Conservation (phyloP, 2,113 vertebrate species). For the Rana temporaria region DNA sequence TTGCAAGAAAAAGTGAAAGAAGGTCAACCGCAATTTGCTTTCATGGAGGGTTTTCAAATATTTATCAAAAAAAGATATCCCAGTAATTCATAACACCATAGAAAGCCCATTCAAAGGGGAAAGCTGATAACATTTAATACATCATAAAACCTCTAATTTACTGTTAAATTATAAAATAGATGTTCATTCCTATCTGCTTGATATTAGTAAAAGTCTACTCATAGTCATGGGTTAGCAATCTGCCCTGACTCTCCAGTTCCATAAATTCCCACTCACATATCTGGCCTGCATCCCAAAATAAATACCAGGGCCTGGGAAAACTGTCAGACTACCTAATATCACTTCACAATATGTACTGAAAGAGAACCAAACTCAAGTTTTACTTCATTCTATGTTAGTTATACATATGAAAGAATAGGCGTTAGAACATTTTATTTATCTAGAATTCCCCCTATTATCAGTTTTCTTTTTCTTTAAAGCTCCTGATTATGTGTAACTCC, state of each 20-base stretch:
- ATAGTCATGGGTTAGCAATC: neutral
- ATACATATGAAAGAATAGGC: too few relatives aligned
- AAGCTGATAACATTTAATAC: neutral
- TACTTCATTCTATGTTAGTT: too few relatives aligned
- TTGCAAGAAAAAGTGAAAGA: neutral
- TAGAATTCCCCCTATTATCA: too few relatives aligned
- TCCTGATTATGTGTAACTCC: too few relatives aligned
- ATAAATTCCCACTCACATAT: neutral
- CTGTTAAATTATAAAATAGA: neutral
- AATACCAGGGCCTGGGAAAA: constrained; percentile 26
- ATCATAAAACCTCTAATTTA: neutral
- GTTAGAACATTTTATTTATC: too few relatives aligned
- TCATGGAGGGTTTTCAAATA: neutral
- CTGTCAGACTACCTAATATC: constrained; percentile 4
- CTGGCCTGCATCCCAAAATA: constrained; percentile 11
- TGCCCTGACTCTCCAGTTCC: neutral
- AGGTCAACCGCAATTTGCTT: neutral
- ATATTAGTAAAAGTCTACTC: neutral
- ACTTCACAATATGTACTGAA: neutral
- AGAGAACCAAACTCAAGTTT: too few relatives aligned
- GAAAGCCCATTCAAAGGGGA: neutral
- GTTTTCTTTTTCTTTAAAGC: too few relatives aligned
- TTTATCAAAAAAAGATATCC: neutral
- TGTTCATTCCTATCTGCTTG: neutral
- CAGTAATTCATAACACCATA: neutral